A percentile compares a stretch with the other conserved stretches of the same genome.
Evolutionary conservation across 2,888 invertebrate genomes (phyloP).

Genomic region (Monopis laevigella): DNA sequence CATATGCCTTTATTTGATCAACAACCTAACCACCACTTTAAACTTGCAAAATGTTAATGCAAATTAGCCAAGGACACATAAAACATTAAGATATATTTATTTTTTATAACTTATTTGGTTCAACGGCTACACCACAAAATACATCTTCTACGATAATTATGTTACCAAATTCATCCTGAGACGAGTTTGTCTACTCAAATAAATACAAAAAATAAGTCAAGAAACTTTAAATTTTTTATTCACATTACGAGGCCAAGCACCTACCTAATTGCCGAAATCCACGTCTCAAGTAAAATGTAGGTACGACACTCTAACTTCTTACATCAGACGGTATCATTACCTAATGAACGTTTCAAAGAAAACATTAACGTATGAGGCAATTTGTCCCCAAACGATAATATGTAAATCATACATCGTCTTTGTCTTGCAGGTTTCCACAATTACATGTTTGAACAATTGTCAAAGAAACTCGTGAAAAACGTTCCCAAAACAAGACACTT

Average conservation of each 20-base stretch:
- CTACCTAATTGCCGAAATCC: slow-evolving; percentile 19
- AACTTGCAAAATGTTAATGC: slow-evolving; percentile 2
- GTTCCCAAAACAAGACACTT: neutral
- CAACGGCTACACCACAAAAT: no score
- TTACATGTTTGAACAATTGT: slow-evolving; percentile 51
- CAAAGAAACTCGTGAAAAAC: slow-evolving; percentile 37
- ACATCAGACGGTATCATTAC: slow-evolving; percentile 4
- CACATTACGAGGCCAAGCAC: no score
- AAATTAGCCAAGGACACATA: no score
- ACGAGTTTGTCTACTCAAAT: no score
- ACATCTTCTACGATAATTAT: no score
- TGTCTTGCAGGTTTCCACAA: slow-evolving; percentile 37
- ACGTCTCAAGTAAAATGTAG: slow-evolving; percentile 6
- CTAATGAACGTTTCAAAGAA: slow-evolving; percentile 13
- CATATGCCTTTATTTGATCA: slow-evolving; percentile 1
- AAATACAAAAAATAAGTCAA: no score
- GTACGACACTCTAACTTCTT: neutral
- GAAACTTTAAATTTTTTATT: no score
- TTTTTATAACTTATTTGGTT: no score
- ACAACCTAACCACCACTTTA: neutral
- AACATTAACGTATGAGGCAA: slow-evolving; percentile 19
- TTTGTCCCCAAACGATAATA: slow-evolving; percentile 34
- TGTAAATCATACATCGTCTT: slow-evolving; percentile 37
- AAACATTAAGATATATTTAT: no score
- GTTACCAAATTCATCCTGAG: no score